These are phyloP conservation scores for Pimpla rufipes DNA, from an alignment of 2,888 invertebrate species.

Conservation along the genomic window DNA sequence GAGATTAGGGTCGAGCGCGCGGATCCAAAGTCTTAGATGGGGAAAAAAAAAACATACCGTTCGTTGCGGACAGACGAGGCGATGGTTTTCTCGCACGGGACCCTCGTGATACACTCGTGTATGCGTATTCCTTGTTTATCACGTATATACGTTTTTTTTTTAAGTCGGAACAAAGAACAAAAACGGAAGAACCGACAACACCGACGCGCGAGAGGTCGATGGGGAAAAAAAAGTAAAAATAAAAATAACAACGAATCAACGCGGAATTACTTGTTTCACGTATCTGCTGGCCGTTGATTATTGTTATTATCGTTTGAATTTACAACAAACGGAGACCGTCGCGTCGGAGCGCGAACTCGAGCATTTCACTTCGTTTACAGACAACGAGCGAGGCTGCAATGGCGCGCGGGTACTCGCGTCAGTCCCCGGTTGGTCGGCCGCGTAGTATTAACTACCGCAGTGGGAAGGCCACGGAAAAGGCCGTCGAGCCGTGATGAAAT, in stretches of 20 bases:
- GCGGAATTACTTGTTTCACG: background rate
- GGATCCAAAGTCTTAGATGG: background rate
- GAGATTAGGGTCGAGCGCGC: slow-evolving; percentile 1
- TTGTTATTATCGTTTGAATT: background rate
- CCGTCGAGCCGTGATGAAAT: slow-evolving; percentile 67
- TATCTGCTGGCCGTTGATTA: background rate
- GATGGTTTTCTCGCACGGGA: background rate
- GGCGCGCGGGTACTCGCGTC: slow-evolving; percentile 59
- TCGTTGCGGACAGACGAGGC: background rate
- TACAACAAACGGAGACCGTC: slow-evolving; percentile 56
- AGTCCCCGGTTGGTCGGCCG: slow-evolving; percentile 41
- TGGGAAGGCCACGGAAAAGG: slow-evolving; percentile 72
- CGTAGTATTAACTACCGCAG: slow-evolving; percentile 54
- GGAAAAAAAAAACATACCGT: slow-evolving; percentile 36
- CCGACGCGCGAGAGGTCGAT: background rate
- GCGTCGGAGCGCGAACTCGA: slow-evolving; percentile 62
- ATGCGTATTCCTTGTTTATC: slow-evolving; percentile 24
- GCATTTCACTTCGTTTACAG: slow-evolving; percentile 70
- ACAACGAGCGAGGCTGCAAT: slow-evolving; percentile 66
- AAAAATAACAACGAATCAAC: background rate
- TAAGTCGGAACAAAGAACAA: slow-evolving; percentile 9
- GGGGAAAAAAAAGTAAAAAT: background rate
- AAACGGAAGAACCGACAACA: slow-evolving; percentile 16
- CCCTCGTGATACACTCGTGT: background rate
- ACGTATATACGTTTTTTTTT: background rate